Evolutionary conservation across 2,113 vertebrate genomes (phyloP).

Genomic region (Bufo gargarizans): DNA sequence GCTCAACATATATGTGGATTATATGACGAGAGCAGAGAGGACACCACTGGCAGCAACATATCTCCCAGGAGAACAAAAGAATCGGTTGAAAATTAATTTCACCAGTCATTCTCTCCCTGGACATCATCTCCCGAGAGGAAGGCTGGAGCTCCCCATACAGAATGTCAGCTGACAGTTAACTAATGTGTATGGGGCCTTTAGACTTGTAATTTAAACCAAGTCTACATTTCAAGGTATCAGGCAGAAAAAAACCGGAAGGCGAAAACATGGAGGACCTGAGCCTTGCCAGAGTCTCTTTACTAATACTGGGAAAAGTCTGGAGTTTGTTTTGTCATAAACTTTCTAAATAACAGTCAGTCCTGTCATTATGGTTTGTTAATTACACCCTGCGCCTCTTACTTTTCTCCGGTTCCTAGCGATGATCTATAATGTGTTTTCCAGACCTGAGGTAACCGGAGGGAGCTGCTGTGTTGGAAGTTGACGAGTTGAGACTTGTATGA

Average conservation of each 20-base stretch:
- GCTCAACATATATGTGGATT: no score
- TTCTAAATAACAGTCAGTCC: neutral
- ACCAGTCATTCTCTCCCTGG: no score
- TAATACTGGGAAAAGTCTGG: neutral
- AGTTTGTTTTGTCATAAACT: neutral
- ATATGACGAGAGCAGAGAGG: no score
- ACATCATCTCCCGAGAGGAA: no score
- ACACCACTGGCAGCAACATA: no score
- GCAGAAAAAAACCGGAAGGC: neutral
- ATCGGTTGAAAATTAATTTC: no score
- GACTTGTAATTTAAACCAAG: no score
- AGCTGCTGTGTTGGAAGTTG: neutral
- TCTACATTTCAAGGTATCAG: no score
- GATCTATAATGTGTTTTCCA: neutral
- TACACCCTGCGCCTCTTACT: neutral
- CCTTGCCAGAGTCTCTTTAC: neutral
- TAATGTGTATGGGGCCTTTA: no score
- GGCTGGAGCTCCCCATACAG: no score
- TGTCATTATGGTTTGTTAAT: slow-evolving; percentile 25
- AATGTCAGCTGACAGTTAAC: no score
- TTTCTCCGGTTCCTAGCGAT: neutral
- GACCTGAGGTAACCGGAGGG: neutral
- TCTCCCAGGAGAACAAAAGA: no score
- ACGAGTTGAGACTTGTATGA: neutral
- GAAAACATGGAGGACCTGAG: neutral